Evolutionary conservation across 2,797 vertebrate species (phyloP), one percentile per base, ranked within the genome.

Genomic region (Eutrigla gurnardus): DNA sequence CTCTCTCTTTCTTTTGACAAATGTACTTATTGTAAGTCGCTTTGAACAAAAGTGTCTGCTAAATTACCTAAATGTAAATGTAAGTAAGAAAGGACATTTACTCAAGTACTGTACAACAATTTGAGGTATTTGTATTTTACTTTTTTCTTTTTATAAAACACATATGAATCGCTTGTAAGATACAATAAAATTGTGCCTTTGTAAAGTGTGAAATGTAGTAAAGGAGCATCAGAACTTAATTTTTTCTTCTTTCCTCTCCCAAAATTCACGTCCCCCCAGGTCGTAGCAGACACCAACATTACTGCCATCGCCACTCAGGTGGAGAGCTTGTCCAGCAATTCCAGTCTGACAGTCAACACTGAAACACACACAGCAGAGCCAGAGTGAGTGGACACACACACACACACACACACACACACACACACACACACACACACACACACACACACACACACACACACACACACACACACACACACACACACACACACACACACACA

Each of bases 221-320:
- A n/a, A n/a, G n/a, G n/a, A n/a, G n/a, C n/a, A n/a, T n/a, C n/a
- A n/a, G n/a, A n/a, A n/a, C n/a, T n/a, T n/a, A n/a, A n/a, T n/a
- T n/a, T n/a, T n/a, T n/a, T n/a, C n/a, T n/a, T n/a, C n/a, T n/a
- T n/a, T n/a, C n/a, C n/a, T n/a, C n/a, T n/a, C n/a, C n/a, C n/a
- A n/a, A n/a, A n/a, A n/a, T n/a, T n/a, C n/a, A n/a, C n/a, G n/a
- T n/a, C n/a, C n/a, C 80, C 1, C 63, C 86, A 94, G 98, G 98
- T 99, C 61, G 95, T 97, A 32, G 97, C 97, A 0, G 98, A 99
- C 85, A 98, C 97, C 69, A 97, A 98, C 90, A 97, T 99, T 94
- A 95, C 93, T 11, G 96, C 97, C 86, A 96, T 99, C 52, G 95
- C 96, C 47, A 95, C 93, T 85, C 97, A 98, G 86, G 95, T 98